Percentiles rank a stretch among this genome's conserved stretches.
Evolutionary conservation across 1,140 invertebrate genomes (phyloP).

Genomic region (Ostrea edulis): DNA sequence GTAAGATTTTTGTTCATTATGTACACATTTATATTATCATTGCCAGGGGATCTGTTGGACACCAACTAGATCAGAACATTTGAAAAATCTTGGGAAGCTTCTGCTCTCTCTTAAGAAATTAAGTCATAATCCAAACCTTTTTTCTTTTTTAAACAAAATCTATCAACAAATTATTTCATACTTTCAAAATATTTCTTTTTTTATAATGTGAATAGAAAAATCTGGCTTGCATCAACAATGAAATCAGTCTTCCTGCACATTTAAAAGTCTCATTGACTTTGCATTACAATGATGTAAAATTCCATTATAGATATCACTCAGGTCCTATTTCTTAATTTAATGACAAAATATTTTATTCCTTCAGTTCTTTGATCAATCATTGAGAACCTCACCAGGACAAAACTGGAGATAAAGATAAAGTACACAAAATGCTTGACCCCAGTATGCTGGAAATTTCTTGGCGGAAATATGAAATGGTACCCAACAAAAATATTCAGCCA

Average conservation of each 20-base stretch:
- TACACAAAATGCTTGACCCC: slow-evolving; percentile 14
- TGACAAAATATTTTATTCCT: slow-evolving; percentile 30
- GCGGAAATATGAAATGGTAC: slow-evolving; percentile 34
- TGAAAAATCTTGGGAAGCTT: neutral
- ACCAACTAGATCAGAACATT: neutral
- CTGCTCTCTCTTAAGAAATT: neutral
- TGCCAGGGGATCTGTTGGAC: neutral
- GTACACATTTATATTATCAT: neutral
- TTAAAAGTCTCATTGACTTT: slow-evolving; percentile 26
- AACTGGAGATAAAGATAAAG: neutral
- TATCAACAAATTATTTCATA: neutral
- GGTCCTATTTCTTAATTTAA: slow-evolving; percentile 12
- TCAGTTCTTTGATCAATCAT: slow-evolving; percentile 22
- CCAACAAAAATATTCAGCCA: slow-evolving; percentile 20
- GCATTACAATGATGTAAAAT: slow-evolving; percentile 13
- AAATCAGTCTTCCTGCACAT: neutral
- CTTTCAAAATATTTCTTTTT: slow-evolving; percentile 3
- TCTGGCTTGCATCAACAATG: neutral
- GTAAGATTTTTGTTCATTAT: neutral
- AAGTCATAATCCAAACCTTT: neutral
- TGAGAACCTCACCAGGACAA: slow-evolving; percentile 9
- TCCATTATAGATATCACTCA: neutral
- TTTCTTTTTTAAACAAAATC: neutral
- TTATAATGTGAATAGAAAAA: neutral
- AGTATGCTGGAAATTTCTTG: slow-evolving; percentile 4